These are phyloP conservation scores for Eulemur mongoz DNA, from an alignment of 2,797 vertebrate species.

Conservation along the genomic window DNA sequence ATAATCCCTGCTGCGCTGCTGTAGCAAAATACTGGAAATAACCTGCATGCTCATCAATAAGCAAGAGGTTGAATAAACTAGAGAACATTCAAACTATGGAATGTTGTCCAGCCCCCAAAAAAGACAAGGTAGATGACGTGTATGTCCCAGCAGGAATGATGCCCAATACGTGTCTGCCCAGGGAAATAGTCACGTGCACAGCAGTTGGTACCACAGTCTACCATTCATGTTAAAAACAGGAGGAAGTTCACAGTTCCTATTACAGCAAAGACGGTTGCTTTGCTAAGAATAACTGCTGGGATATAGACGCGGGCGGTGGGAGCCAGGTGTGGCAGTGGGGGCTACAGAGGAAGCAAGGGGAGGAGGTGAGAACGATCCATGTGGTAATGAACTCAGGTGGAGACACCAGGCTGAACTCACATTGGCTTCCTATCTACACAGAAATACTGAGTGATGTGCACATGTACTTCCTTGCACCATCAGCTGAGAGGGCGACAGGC, in stretches of 20 bases:
- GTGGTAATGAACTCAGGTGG: not conserved
- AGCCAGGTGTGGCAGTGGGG: not conserved
- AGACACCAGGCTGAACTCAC: not conserved
- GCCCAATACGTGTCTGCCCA: not conserved
- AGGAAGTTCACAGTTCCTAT: not conserved
- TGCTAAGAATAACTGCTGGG: not conserved
- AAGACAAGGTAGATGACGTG: not conserved
- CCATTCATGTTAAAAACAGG: not conserved
- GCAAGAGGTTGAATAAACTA: not conserved
- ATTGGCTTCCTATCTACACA: not conserved
- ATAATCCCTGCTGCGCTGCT: not conserved
- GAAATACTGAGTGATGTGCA: not conserved
- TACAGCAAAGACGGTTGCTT: not conserved
- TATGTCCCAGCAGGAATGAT: not conserved
- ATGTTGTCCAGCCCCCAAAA: not conserved
- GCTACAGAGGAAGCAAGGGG: not conserved
- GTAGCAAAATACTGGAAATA: not conserved
- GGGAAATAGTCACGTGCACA: not conserved
- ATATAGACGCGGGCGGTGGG: not conserved
- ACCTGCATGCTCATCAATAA: not conserved
- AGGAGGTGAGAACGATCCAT: not conserved
- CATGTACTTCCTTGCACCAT: not conserved
- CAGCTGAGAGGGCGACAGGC: not conserved
- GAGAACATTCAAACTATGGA: not conserved
- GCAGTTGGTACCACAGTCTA: not conserved